Evolutionary conservation across 2,888 invertebrate genomes (phyloP), one percentile per base, ranked within the genome.

Genomic region (Drosophila anomelani): DNA sequence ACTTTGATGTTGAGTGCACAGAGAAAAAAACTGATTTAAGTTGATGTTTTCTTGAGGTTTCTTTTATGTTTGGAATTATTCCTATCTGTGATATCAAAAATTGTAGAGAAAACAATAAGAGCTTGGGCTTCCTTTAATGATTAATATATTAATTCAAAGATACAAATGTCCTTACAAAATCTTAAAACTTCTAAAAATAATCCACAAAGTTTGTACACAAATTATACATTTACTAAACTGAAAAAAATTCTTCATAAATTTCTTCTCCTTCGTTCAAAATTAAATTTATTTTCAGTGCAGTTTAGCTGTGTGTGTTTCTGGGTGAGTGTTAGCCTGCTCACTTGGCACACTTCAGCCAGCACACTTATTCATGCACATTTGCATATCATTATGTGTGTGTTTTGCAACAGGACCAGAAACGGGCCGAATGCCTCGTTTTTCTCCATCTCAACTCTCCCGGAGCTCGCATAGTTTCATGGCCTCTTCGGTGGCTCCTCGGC

Each of bases 301-400:
- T 0, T 4, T 15, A 39, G 49, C 20, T 38, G n/a, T 54, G 46
- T 55, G 34, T 53, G 13, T 34, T 59, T 43, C 66, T 63, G 67
- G 46, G 53, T 46, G 53, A 68, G 76, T 75, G 66, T 74, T 59
- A 71, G 71, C 26, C 63, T 68, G 64, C 64, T 63, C 64, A 63
- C 64, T 63, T 64, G 68, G 61, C 71, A 77, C 79, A 81, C 78
- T 86, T 81, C 81, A 76, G 70, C 86, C 81, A 76, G 70, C 86
- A 82, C 71, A 80, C 76, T 86, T 86, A 78, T 86, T 88, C 85
- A 75, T 85, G 72, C 77, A 87, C 89, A 85, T 85, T 85, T 89
- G 85, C 85, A 85, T 85, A 87, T 85, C 79, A 89, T 85, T 85
- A 89, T 80, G 78, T 64, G 56, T 47, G 71, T 57, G 61, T 72